Base-by-base conservation (phyloP, 2,888 invertebrate species). In the Uropetala carovei region DNA sequence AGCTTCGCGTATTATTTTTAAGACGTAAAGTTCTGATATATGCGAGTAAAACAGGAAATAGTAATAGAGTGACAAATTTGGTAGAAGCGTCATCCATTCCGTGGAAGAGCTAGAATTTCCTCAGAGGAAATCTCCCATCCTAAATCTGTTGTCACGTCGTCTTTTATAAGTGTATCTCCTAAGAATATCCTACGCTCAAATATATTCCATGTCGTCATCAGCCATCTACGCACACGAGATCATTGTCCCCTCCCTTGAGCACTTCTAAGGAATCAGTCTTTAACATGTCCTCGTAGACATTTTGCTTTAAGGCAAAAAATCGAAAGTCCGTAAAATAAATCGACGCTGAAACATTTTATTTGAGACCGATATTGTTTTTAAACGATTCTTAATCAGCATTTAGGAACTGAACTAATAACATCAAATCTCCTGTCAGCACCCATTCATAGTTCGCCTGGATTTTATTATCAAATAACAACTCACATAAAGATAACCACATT, bases 11-110 rank as follows among this genome's bases (percentile, higher is more conserved):
- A 16, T 68, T 68, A 43, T 56, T 75, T 75, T 27, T 89, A n/a
- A 18, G 56, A n/a, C 57, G 18, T 64, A 64, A 43, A 89, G 13
- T n/a, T 89, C 43, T 89, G 89, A 89, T 89, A 89, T 64, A 64
- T 18, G 89, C 60, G 64, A 30, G 18, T 18, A 64, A 68, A 89
- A 68, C 89, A 68, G 89, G 89, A 89, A 89, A 89, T 89, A 89
- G 89, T 68, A 64, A 86, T 86, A 86, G 86, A 86, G 89, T 89
- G 89, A 89, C 89, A 89, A 89, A 89, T 89, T 89, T 68, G 89
- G 64, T 43, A 86, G 59, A 27, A 68, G 18, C 89, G 89, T 68
- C 64, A 64, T 89, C 43, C 64, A 64, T 89, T 68, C n/a, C 30
- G 60, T 89, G 64, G n/a, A 68, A 60, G 56, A 43, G 43, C 7